Conservation (phyloP, 2,888 invertebrate genomes). For the Yponomeuta sedellus region DNA sequence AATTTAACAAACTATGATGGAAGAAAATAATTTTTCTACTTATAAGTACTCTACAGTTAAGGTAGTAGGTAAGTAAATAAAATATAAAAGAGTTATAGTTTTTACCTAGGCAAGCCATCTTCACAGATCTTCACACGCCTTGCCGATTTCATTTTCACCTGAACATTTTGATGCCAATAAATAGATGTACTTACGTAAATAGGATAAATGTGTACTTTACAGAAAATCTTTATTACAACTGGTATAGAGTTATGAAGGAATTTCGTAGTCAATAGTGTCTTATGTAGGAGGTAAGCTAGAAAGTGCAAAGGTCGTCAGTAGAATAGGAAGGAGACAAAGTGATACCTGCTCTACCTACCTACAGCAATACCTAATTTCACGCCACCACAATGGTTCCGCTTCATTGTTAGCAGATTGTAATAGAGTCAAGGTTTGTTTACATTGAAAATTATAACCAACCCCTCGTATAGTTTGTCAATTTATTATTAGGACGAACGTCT, state of each 20-base stretch:
- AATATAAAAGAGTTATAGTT: conserved; percentile 21
- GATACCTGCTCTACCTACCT: too few species aligned
- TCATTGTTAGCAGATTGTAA: neutral
- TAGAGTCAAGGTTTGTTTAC: neutral
- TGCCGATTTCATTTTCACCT: conserved; percentile 74
- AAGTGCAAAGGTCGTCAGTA: neutral
- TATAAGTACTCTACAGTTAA: conserved; percentile 7
- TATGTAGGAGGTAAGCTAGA: neutral
- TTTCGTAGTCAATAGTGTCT: neutral
- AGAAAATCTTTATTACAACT: neutral
- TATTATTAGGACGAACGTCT: too few species aligned
- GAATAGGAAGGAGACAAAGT: neutral
- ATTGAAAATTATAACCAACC: neutral
- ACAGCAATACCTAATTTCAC: too few species aligned
- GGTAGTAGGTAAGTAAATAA: conserved; percentile 31
- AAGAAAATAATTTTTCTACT: conserved; percentile 27
- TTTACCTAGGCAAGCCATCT: conserved; percentile 75
- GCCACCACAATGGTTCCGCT: too few species aligned
- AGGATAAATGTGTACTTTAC: neutral
- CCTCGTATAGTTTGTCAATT: too few species aligned
- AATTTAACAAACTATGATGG: conserved; percentile 1
- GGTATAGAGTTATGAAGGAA: neutral
- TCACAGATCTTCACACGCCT: conserved; percentile 74
- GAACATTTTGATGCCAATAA: conserved; percentile 69
- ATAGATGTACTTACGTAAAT: conserved; percentile 33